Base-by-base conservation (phyloP, 2,888 invertebrate genomes). In the Perithous albicinctus region DNA sequence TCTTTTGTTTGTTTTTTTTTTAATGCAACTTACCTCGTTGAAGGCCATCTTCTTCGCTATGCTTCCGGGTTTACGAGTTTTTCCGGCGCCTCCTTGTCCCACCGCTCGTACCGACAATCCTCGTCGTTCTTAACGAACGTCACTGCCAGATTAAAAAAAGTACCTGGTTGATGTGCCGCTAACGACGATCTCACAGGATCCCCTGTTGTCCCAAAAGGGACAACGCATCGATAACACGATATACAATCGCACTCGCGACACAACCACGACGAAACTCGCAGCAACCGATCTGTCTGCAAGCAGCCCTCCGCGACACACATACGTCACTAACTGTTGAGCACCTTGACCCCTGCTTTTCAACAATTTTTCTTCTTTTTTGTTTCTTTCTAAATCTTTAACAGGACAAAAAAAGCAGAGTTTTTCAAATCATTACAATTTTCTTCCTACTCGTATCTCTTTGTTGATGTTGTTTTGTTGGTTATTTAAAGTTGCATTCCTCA, bases 11-110 rank as follows among this genome's bases (percentile, higher is more conserved):
- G 10, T 51, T 23, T 23, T 0, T 20, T 51, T 41, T 29, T 32
- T 48, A 10, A 7, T 1, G n/a, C n/a, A 46, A 94, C 95, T 94
- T 93, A 96, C 96, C 95, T 96, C 95, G 95, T 96, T 96, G 95
- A 96, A 96, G 95, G 96, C 95, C 96, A 96, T 96, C 90, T 92
- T 92, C 90, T 91, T 90, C 86, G 90, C 88, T 92, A 91, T 88
- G 90, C 88, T 91, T 89, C 90, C 89, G 90, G 90, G 88, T 85
- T 90, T 89, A 86, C 89, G 90, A 87, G 82, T 85, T 86, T 88
- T 91, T 87, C 91, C 91, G 89, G 91, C 89, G 85, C 91, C 91
- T 87, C 89, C 91, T 89, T 92, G 92, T 87, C 91, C 91, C 92
- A 90, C 90, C 86, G 89, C 89, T 90, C 84, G 82, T 82, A 77